Base-by-base conservation (phyloP, 2,797 vertebrate species). In the Chaetodon trifasciatus region DNA sequence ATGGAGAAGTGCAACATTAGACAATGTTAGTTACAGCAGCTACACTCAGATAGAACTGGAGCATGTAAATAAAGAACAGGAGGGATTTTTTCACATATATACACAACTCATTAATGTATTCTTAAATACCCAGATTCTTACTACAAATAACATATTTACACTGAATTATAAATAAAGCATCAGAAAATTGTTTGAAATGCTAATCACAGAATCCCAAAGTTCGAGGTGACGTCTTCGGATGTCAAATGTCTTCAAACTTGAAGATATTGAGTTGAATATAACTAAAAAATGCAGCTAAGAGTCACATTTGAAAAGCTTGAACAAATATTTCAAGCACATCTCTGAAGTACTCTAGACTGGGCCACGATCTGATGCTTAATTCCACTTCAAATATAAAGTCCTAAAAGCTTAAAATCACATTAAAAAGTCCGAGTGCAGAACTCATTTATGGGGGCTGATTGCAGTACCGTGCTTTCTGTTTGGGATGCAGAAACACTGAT, bases 1-100 rank as follows among this genome's bases (percentile, higher is more conserved):
- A 63, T 50, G 64, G 53, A 79, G 46, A 57, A 55, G 73, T 76
- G 66, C 74, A 81, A 83, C 83, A 79, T 17, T 79, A 77, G 58
- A 80, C 57, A 32, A 24, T 17, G 66, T 77, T 84, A 86, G 70
- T 86, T 73, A 81, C 82, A 85, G 79, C 5, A 49, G 64, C 66
- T 79, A 70, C 72, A 52, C 60, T 67, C 6, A 53, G 69, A 70
- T 12, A 3, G 40, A 70, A 63, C 49, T 65, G 72, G 47, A 55
- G 64, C 47, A 0, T 47, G 68, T 23, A 65, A 70, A 79, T 56
- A 69, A 46, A 68, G 12, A 24, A 44, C 13, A 19, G 10, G 21
- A 66, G 49, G 49, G 21, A 11, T 46, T 70, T 32, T 47, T 49
- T 21, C 2, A 35, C 24, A 47, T n/a, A 24, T 9, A n/a, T 24